Evolutionary conservation across 2,113 vertebrate genomes (phyloP), one percentile per base, ranked within the genome.

Genomic region (Pitta sordida): DNA sequence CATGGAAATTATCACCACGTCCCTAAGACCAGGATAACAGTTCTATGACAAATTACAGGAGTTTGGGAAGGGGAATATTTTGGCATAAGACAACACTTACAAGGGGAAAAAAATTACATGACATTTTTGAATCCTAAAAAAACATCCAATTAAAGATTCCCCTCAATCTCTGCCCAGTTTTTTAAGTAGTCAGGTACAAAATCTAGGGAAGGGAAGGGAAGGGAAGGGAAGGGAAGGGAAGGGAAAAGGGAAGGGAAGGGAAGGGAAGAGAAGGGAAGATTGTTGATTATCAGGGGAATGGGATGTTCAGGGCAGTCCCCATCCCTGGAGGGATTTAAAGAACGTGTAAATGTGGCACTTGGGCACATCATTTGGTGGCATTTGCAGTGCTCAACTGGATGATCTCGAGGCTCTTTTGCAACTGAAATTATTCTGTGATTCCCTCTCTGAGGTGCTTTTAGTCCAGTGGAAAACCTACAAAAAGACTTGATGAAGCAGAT

Each of bases 1-100:
- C 94, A 97, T 96, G 96, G 95, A 90, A 96, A 96, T 96, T 86
- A 96, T 96, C 94, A 94, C 87, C 79, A 92, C 11, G 16, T 92
- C 93, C 68, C 84, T 92, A 83, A 83, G 79, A 75, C 58, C 20
- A 29, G 60, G 91, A 93, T 55, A 87, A 91, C 62, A 36, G 78
- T 79, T 97, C 94, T 62, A 86, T 92, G 91, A 94, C 95, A 94
- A 93, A 91, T 88, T 68, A 34, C 92, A 86, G 67, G 64, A 96
- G 90, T 83, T 19, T 53, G 67, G 46, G 64, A 90, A 81, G 74
- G 70, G 89, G 93, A 90, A 27, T 34, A 63, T 80, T 90, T 93
- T 92, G 91, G 87, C 82, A 48, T 59, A 63, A 90, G n/a, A 62
- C 78, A 91, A 85, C 29, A 62, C 51, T 82, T 64, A 65, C 30